Conservation (phyloP, 53 echinoderm and acorn worm genomes). For the Paracentrotus lividus region DNA sequence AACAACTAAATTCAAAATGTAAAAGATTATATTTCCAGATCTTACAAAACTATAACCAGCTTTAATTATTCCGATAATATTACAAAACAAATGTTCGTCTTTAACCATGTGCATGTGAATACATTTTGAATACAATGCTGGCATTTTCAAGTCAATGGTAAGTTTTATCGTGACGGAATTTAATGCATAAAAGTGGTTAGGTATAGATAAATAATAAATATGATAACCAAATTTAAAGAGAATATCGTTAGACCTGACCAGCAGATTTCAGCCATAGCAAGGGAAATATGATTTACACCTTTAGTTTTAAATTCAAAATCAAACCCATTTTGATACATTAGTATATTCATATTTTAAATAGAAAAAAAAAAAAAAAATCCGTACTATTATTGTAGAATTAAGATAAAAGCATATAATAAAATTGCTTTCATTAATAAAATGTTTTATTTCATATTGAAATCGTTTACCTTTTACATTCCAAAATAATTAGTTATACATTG, state of each 20-base stretch:
- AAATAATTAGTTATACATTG: too few species aligned
- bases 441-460: too few species aligned
- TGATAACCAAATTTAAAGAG: constrained; percentile 14
- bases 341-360: too few species aligned
- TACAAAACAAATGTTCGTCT: not conserved
- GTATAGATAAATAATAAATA: not conserved
- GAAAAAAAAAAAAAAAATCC: too few species aligned
- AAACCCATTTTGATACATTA: not conserved
- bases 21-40: too few species aligned
- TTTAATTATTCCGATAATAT: not conserved
- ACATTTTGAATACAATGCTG: constrained; percentile 23
- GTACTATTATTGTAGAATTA: too few species aligned
- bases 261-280: constrained; percentile 30
- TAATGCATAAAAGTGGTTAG: not conserved
- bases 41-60: not conserved
- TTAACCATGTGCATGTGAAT: not conserved
- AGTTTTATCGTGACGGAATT: not conserved
- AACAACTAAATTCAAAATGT: too few species aligned
- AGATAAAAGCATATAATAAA: too few species aligned
- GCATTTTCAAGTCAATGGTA: not conserved
- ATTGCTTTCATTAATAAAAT: not conserved
- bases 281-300: not conserved
- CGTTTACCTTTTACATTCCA: too few species aligned
- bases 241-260: not conserved
- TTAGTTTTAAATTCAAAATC: not conserved